phyloP scores from a whole-genome alignment of 2,113 vertebrate species.

The Forbesichthys agassizii region DNA sequence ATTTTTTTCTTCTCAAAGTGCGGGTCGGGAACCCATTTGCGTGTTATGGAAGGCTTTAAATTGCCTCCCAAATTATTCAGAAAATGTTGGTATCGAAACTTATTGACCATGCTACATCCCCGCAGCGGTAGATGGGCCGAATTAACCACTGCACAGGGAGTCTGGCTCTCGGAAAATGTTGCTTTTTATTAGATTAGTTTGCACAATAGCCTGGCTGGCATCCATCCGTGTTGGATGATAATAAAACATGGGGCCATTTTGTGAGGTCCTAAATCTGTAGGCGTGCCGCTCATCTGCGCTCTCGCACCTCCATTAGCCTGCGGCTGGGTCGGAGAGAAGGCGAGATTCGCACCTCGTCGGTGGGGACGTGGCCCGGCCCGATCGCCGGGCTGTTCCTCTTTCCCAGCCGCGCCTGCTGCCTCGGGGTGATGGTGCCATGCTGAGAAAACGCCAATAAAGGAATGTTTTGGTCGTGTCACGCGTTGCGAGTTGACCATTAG shows the following conservation, averaged over 20 bases:
- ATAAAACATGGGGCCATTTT: constrained; percentile 41
- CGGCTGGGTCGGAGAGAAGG: constrained; percentile 16
- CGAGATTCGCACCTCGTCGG: constrained; percentile 47
- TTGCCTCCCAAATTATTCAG: constrained; percentile 10
- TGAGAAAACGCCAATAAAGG: neutral
- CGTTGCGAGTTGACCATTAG: constrained; percentile 18
- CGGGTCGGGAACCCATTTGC: neutral
- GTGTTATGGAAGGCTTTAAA: constrained; percentile 7
- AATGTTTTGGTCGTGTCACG: too few relatives aligned
- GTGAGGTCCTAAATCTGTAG: constrained; percentile 36
- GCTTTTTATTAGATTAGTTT: constrained; percentile 31
- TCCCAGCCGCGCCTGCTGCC: constrained; percentile 38
- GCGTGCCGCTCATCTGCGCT: constrained; percentile 56
- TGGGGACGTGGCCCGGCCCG: constrained; percentile 35
- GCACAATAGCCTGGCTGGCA: constrained; percentile 26
- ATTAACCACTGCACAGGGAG: constrained; percentile 10
- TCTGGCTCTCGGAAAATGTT: constrained; percentile 15
- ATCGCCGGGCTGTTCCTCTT: neutral
- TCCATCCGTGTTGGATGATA: constrained; percentile 26
- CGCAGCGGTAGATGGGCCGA: constrained; percentile 5
- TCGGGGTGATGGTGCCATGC: neutral
- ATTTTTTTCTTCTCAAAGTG: neutral
- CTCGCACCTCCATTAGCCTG: constrained; percentile 54
- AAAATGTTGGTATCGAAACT: constrained; percentile 28
- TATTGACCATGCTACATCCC: constrained; percentile 26